Percentiles rank a stretch among this genome's conserved stretches.
phyloP scores from a whole-genome alignment of 92 coral and sea anemone species.

The Phenganax stokvisi region DNA sequence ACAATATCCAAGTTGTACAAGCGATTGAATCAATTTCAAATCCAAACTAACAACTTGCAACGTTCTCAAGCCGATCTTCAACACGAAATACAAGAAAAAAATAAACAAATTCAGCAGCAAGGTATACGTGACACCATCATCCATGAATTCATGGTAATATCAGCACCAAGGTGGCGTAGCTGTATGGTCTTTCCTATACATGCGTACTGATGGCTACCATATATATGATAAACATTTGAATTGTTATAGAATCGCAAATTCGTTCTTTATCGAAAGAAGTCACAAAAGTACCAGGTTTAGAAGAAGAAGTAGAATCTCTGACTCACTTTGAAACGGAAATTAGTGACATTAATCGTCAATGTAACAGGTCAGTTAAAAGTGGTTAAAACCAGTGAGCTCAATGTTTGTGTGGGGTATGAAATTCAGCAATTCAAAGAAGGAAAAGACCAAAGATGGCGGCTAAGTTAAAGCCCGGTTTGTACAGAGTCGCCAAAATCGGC shows the following conservation, averaged over 20 bases:
- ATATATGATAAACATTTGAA: too few species aligned
- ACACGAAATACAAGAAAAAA: slow-evolving; percentile 67
- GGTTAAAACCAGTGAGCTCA: not conserved
- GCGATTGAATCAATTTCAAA: slow-evolving; percentile 60
- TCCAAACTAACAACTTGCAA: slow-evolving; percentile 56
- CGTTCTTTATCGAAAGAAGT: slow-evolving; percentile 62
- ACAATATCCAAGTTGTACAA: slow-evolving; percentile 72
- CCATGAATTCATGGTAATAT: too few species aligned
- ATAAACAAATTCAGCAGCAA: slow-evolving; percentile 64
- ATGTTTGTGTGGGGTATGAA: not conserved
- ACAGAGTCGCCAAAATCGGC: too few species aligned
- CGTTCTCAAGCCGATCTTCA: slow-evolving; percentile 63
- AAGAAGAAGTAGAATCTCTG: slow-evolving; percentile 68
- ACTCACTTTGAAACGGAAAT: slow-evolving; percentile 57
- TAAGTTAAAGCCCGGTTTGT: too few species aligned
- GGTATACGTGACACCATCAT: slow-evolving; percentile 38
- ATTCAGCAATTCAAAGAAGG: too few species aligned
- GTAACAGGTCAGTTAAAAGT: slow-evolving; percentile 51
- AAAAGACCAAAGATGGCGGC: too few species aligned
- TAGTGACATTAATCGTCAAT: slow-evolving; percentile 60
- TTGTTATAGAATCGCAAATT: slow-evolving; percentile 55
- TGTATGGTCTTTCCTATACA: too few species aligned
- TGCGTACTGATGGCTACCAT: too few species aligned
- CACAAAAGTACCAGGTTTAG: slow-evolving; percentile 47
- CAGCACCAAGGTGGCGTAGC: too few species aligned